These are phyloP conservation scores for Heteromurus nitidus DNA, from an alignment of 2,888 invertebrate species.

Conservation along the genomic window DNA sequence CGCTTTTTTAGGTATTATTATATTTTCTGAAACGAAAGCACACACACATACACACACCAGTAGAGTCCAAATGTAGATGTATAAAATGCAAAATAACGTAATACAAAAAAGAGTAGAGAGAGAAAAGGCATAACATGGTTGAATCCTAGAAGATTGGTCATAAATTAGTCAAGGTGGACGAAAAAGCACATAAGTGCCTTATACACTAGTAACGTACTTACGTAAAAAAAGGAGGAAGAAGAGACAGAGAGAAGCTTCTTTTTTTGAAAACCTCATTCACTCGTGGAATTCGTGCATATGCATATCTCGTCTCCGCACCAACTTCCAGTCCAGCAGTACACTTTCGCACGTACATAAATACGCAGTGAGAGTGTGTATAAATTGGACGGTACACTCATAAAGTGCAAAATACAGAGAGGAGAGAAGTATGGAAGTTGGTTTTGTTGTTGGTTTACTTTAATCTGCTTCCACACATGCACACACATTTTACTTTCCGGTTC, in stretches of 20 bases:
- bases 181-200: slow-evolving; percentile 33
- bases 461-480: slow-evolving; percentile 23
- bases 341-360: slow-evolving; percentile 2
- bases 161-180: slow-evolving; percentile 61
- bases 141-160: slow-evolving; percentile 56
- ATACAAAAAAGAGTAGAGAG: slow-evolving; percentile 9
- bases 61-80: not conserved
- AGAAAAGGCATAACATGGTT: slow-evolving; percentile 39
- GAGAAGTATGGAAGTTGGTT: not conserved
- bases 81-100: not conserved
- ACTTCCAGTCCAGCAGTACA: slow-evolving; percentile 1
- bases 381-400: not conserved
- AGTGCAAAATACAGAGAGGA: slow-evolving; percentile 23
- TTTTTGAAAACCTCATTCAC: too few species aligned
- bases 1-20: not conserved
- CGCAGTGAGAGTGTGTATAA: not conserved
- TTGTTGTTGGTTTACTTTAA: slow-evolving; percentile 52
- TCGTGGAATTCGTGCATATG: too few species aligned
- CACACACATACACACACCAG: not conserved
- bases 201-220: not conserved
- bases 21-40: too few species aligned
- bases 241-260: not conserved
- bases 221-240: not conserved
- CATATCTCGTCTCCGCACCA: not conserved
- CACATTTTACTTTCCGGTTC: slow-evolving; percentile 39